Percentiles rank a stretch among this genome's conserved stretches.
Evolutionary conservation across 2,113 vertebrate species (phyloP).

Genomic region (Bostrychus sinensis): DNA sequence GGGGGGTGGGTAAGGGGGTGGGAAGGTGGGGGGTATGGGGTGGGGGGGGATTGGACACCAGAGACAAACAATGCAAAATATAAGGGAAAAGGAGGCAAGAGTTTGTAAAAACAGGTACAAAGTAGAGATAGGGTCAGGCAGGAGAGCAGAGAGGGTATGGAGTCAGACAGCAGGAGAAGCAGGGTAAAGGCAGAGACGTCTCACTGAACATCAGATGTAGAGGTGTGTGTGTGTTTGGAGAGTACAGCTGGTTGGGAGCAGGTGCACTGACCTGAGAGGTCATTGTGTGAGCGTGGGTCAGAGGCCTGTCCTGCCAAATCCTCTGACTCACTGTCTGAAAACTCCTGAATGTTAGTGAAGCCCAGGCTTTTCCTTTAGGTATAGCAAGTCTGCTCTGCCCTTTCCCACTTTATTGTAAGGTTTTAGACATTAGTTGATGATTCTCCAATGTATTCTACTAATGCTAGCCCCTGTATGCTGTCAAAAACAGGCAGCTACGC

Average conservation of each 20-base stretch:
- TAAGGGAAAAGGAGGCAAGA: not conserved
- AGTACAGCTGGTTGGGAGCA: constrained; percentile 15
- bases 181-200: constrained; percentile 19
- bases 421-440: constrained; percentile 29
- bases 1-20: too few species aligned
- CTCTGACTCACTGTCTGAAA: constrained; percentile 25
- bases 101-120: constrained; percentile 7
- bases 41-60: not conserved
- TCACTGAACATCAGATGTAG: constrained; percentile 34
- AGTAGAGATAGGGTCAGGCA: constrained; percentile 17
- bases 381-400: not conserved
- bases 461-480: constrained; percentile 8
- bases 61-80: not conserved
- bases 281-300: constrained; percentile 27
- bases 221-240: constrained; percentile 20
- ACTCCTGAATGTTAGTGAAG: constrained; percentile 3
- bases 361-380: not conserved
- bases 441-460: constrained; percentile 20
- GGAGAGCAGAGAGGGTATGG: constrained; percentile 7
- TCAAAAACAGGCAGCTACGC: constrained; percentile 42
- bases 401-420: not conserved
- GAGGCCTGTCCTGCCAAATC: constrained; percentile 22
- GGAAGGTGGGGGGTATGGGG: too few species aligned
- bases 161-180: constrained; percentile 28
- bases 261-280: constrained; percentile 35